Evolutionary conservation across 2,113 vertebrate genomes (phyloP), one percentile per base, ranked within the genome.

Genomic region (Nibea coibor): DNA sequence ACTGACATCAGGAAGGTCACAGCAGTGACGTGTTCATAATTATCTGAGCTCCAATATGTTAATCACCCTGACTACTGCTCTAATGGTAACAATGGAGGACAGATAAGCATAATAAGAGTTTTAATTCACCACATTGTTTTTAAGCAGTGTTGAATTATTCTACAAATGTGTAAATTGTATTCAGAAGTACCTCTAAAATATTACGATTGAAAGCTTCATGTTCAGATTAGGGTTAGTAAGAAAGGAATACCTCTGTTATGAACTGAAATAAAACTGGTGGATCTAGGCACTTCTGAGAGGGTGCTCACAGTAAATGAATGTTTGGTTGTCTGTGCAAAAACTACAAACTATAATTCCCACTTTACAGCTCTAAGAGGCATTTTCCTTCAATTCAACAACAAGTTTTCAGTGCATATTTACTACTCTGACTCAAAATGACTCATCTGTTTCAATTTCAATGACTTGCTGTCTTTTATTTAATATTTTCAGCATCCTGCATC

Each of bases 1-100:
- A 31, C 51, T 24, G 31, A 39, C 45, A 24, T 9, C 42, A 63
- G 59, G 57, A 91, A 88, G 79, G 85, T 86, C 79, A 82, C 2
- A 5, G 12, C 31, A 66, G 19, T 75, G 78, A 20, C 42, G 24
- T 51, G 19, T 56, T 50, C 20, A 15, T 47, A 31, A 58, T 24
- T 7, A 39, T 39, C 26, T n/a, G 39, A 69, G 39, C 4, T n/a
- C 42, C 47, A 17, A 70, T 42, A 58, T 69, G 26, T 68, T 28
- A 20, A 51, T 53, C 10, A 39, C 59, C 64, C 20, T 7, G 8
- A 35, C 11, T 2, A 3, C 26, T n/a, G 28, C 3, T 66, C 19
- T 67, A 2, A n/a, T 28, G n/a, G 35, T 28, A 22, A 22, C 22
- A 24, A 43, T 20, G 22, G 5, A 31, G 19, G n/a, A 35, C 14